Conservation (phyloP, 2,888 invertebrate genomes). For the Bellardia bayeri region DNA sequence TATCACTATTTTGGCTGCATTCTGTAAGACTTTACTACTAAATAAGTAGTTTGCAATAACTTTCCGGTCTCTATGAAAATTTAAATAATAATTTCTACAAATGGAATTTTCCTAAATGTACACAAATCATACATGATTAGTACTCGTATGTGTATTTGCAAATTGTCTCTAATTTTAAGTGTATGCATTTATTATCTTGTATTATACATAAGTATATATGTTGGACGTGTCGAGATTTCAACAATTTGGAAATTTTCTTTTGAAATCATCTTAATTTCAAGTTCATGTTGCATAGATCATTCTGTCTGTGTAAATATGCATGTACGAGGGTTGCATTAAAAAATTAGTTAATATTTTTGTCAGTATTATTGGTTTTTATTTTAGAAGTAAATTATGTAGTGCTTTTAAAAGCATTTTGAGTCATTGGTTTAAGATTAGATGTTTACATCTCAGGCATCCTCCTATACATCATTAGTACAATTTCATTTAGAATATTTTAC, state of each 20-base stretch:
- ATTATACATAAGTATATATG: background rate
- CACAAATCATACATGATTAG: too few species aligned
- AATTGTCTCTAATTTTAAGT: background rate
- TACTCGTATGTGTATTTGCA: background rate
- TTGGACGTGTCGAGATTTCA: background rate
- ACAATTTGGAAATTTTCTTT: background rate
- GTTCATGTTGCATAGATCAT: background rate
- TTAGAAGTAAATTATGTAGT: too few species aligned
- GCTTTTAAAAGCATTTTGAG: too few species aligned
- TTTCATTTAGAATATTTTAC: too few species aligned
- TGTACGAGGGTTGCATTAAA: background rate
- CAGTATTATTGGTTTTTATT: too few species aligned
- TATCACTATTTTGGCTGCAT: background rate
- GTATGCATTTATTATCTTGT: background rate
- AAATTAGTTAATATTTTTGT: too few species aligned
- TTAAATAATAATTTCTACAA: background rate
- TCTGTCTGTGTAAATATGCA: background rate
- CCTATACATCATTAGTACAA: too few species aligned
- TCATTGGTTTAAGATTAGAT: too few species aligned
- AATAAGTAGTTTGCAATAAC: background rate
- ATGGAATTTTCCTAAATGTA: background rate
- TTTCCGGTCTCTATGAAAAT: background rate
- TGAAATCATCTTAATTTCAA: slow-evolving; percentile 10
- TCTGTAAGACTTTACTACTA: background rate
- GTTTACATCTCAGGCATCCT: too few species aligned